Evolutionary conservation across 2,888 invertebrate species (phyloP), one percentile per base, ranked within the genome.

Genomic region (Dolichopus griseipennis): DNA sequence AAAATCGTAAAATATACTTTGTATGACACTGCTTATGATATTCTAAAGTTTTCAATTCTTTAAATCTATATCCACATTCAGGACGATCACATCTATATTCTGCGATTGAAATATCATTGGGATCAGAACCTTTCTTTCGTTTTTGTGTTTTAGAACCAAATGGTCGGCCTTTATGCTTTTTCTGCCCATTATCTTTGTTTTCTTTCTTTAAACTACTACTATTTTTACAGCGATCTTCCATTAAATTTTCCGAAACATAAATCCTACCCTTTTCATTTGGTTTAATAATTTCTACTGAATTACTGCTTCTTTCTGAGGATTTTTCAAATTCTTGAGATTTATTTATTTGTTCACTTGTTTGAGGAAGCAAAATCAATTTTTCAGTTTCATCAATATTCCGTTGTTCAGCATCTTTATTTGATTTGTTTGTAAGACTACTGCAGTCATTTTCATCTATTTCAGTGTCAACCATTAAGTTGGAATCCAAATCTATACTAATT

Each of bases 1-100:
- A 66, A 69, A 9, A 37, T 2, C 2, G 43, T 61, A 9, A n/a
- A 18, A 18, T 69, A 69, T 73, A 76, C 76, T 74, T 75, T 7
- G 75, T 75, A 69, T 81, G 81, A 62, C 81, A 81, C 21, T 75
- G 75, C 41, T 77, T 77, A 65, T 81, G 81, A 62, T 79, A 80
- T 7, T 78, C 77, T 61, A 80, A 70, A 2, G 78, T 78, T 27
- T 75, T 73, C 0, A 75, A 69, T 2, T 76, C 77, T 66, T 78
- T 78, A 67, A 81, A 81, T 3, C 80, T 76, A 72, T 80, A 79
- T 65, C 78, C 78, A 72, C 81, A 81, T 43, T 79, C 79, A 9
- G 76, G 74, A 7, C 76, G 70, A 18, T 75, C 74, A 68, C 81
- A 81, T 68, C 80, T 80, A 22, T 75, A 75, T 9, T 77, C 75